A percentile compares a stretch with the other conserved stretches of the same genome.
phyloP scores from a whole-genome alignment of 2,797 vertebrate genomes.

The Eulemur albifrons region DNA sequence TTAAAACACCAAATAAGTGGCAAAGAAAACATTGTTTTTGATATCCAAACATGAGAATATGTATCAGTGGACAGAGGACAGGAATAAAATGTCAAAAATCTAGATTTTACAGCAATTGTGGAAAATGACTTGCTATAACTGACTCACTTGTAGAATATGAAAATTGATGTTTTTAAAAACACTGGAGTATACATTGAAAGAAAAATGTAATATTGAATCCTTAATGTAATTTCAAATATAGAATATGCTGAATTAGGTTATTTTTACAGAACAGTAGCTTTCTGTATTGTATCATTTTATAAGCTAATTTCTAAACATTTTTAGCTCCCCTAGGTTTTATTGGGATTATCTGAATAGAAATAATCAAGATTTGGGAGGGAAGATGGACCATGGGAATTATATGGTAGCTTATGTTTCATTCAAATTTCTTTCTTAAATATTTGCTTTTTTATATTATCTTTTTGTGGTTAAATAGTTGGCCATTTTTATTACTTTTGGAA shows the following conservation, averaged over 20 bases:
- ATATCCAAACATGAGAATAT: accelerated
- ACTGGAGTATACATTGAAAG: not conserved
- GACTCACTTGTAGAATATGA: not conserved
- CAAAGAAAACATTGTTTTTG: not conserved
- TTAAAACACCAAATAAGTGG: not conserved
- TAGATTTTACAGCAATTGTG: not conserved
- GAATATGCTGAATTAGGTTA: not conserved
- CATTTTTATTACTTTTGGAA: not conserved
- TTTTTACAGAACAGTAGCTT: not conserved
- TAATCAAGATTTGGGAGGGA: not conserved
- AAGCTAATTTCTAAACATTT: not conserved
- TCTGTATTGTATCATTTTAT: not conserved
- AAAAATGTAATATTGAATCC: not conserved
- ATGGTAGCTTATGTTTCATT: not conserved
- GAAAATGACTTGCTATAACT: not conserved
- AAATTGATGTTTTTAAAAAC: not conserved
- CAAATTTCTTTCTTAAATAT: not conserved
- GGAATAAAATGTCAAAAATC: not conserved
- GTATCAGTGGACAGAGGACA: not conserved
- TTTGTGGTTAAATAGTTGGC: not conserved
- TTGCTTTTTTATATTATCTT: not conserved
- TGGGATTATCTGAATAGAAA: not conserved
- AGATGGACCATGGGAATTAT: not conserved
- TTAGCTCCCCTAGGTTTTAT: too few species aligned
- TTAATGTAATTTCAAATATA: not conserved